Evolutionary conservation across 2,888 invertebrate species (phyloP), one percentile per base, ranked within the genome.

Genomic region (Drosophila lacicola): DNA sequence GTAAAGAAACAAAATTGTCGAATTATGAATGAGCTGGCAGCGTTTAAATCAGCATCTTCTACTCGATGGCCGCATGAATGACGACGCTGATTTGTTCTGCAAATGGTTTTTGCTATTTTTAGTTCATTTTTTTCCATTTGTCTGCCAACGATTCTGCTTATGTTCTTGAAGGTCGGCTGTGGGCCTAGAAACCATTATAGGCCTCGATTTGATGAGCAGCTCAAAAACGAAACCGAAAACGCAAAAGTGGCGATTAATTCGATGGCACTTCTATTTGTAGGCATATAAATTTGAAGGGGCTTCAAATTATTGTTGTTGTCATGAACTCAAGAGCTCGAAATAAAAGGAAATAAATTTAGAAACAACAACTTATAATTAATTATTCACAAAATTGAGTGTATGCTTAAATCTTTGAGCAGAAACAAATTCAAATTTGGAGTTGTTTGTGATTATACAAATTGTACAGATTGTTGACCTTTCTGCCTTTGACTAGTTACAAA

Each of bases 191-290:
- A 62, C 36, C 54, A 87, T 83, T 70, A 80, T 69, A 69, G 78
- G 70, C 83, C 79, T 60, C 58, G 36, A 62, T 67, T 62, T 76
- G 77, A 73, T 76, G 67, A 76, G 61, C 68, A 51, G 49, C 55
- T 55, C 49, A 47, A 57, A 58, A 50, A 50, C 47, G 37, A 34
- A 63, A 68, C 68, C 37, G 47, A 50, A 71, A 67, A 80, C 74
- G 49, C 64, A 77, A 82, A 82, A 86, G 82, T 86, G 84, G 57
- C 81, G 82, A 86, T 86, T 83, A 81, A 74, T 87, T 86, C 69
- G 82, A 83, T 86, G 82, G 82, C 87, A 86, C 81, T 83, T 86
- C 84, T 78, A 83, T 83, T 81, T 79, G 51, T 74, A 79, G 82
- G 84, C 87, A 83, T 83, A 86, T 86, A 79, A 74, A 70, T 71